These are phyloP conservation scores for Colaptes auratus DNA, from an alignment of 2,113 vertebrate genomes.

Conservation along the genomic window DNA sequence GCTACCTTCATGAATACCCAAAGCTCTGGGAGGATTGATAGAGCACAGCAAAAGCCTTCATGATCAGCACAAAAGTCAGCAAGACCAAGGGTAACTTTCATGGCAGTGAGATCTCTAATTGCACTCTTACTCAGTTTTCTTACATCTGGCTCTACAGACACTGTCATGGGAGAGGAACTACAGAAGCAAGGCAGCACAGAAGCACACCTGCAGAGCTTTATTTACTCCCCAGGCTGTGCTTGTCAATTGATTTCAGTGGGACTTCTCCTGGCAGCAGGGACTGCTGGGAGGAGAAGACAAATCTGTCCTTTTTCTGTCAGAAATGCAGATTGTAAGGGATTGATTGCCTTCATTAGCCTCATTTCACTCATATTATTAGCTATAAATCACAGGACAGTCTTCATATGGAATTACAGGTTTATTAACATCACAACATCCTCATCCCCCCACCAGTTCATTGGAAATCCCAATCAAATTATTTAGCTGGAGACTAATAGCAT, in stretches of 20 bases:
- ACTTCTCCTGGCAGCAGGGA: neutral
- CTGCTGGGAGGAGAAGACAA: neutral
- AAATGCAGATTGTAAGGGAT: neutral
- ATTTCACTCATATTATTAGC: constrained; percentile 52
- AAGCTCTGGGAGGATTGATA: neutral
- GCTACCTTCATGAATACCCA: neutral
- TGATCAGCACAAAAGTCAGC: neutral
- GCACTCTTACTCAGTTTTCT: fast-evolving
- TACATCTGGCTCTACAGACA: neutral
- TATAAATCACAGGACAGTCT: constrained; percentile 40
- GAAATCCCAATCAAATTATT: constrained; percentile 3
- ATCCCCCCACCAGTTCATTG: neutral
- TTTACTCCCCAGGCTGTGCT: neutral
- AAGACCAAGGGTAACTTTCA: neutral
- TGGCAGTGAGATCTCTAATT: neutral
- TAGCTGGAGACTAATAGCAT: neutral
- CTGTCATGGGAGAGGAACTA: neutral
- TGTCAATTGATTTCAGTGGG: neutral
- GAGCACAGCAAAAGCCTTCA: neutral
- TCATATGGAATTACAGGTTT: constrained; percentile 25
- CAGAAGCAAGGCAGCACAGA: neutral
- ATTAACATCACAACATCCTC: constrained; percentile 24
- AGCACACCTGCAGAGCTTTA: neutral
- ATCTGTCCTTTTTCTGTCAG: neutral
- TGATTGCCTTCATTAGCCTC: constrained; percentile 51